Base-by-base conservation (phyloP, 2,113 vertebrate species). In the Peromyscus californicus region DNA sequence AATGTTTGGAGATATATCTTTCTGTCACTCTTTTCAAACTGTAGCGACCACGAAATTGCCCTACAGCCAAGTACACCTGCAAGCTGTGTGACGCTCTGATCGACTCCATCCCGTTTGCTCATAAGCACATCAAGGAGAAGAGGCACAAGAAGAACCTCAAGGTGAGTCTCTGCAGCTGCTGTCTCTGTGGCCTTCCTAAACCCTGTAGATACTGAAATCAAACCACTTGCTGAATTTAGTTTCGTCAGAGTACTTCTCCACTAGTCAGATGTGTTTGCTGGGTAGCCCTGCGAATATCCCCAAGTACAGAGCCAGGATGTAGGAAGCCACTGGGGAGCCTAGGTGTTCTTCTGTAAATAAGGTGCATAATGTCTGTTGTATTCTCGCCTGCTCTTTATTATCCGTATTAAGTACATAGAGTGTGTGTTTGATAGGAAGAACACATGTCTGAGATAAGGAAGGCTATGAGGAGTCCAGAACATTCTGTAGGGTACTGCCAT, bases 71-170 rank as follows among this genome's bases (percentile, higher is more conserved):
- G 95, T 99, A 99, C 61, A 98, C 96, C 96, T 99, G 99, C 94
- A 98, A 93, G 88, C 98, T 99, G 79, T 99, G 99, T 98, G 99
- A 99, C 79, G 94, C 99, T 97, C 98, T 99, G 94, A 98, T 99
- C 97, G 99, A 99, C 33, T 99, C 99, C 0, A 96, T 99, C 97
- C 94, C 98, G 45, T 99, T 99, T 95, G 99, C 99, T 80, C 98
- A 99, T 98, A 99, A 99, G 92, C 99, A 99, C 96, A 99, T 99
- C 97, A 99, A 99, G 98, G 99, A 99, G 96, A 99, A 99, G 96
- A 99, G 99, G 93, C 99, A 99, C 98, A 99, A 99, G 98, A 99
- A 98, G 97, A 99, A 90, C 96, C 97, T 99, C 31, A 99, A 98
- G 99, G 99, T 99, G 93, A 98, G 98, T 97, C 93, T 82, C 96